Evolutionary conservation across 2,888 invertebrate species (phyloP).

Genomic region (Callinectes sapidus): DNA sequence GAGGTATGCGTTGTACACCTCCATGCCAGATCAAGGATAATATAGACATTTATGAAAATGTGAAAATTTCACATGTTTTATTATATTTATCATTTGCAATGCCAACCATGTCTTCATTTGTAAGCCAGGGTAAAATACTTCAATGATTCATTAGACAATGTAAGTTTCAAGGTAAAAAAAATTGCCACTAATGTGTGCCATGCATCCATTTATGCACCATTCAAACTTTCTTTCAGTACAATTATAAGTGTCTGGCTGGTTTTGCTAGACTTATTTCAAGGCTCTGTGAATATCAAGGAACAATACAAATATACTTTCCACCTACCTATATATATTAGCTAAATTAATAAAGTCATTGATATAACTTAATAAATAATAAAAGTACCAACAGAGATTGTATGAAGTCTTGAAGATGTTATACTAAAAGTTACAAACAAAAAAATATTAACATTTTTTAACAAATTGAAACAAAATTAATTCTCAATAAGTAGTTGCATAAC

Average conservation of each 20-base stretch:
- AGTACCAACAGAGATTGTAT: neutral
- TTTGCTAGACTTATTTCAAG: neutral
- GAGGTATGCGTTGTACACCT: too few species aligned
- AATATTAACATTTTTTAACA: neutral
- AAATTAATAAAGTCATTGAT: neutral
- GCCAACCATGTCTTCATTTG: neutral
- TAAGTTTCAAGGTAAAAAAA: neutral
- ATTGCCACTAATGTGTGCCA: neutral
- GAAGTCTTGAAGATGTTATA: neutral
- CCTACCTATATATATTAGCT: neutral
- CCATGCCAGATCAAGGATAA: too few species aligned
- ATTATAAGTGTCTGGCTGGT: neutral
- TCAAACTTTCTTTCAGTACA: neutral
- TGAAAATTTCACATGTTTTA: too few species aligned
- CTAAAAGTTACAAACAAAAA: neutral
- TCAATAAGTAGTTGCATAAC: neutral
- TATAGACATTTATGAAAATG: too few species aligned
- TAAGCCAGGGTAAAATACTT: neutral
- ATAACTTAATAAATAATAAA: neutral
- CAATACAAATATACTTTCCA: neutral
- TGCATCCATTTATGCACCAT: neutral
- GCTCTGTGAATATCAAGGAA: neutral
- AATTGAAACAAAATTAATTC: neutral
- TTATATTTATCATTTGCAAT: neutral
- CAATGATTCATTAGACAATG: neutral